These are phyloP conservation scores for Pterocles burchelli DNA, from an alignment of 2,113 vertebrate genomes.

Conservation along the genomic window DNA sequence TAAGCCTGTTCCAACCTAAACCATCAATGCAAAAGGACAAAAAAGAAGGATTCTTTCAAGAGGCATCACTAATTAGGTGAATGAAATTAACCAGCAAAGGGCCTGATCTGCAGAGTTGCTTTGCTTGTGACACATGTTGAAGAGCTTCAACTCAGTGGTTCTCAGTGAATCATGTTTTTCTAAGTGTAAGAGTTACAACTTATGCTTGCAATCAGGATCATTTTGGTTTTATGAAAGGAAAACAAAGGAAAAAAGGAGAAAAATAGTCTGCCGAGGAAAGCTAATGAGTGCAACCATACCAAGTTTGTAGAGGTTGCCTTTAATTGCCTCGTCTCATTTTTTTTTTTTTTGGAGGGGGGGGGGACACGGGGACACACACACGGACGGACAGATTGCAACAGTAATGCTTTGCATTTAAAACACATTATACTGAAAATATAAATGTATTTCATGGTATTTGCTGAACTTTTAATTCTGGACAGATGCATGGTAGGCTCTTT, in stretches of 20 bases:
- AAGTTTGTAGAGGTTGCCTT: background rate
- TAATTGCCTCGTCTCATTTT: background rate
- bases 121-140: background rate
- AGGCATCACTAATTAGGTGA: slow-evolving; percentile 58
- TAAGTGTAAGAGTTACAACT: background rate
- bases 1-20: slow-evolving; percentile 47
- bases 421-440: background rate
- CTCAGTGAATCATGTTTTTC: background rate
- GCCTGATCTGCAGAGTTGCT: background rate
- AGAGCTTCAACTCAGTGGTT: background rate
- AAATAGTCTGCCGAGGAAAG: background rate
- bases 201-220: background rate
- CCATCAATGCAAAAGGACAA: slow-evolving; percentile 23
- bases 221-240: background rate
- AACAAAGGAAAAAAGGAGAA: background rate
- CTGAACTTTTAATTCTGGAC: background rate
- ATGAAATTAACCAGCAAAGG: slow-evolving; percentile 47
- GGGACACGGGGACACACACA: too few species aligned
- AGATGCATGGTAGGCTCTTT: background rate
- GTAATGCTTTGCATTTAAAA: background rate
- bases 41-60: slow-evolving; percentile 45
- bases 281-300: background rate
- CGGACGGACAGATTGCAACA: background rate
- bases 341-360: background rate
- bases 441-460: background rate